These are phyloP conservation scores for Oryzias sinensis DNA, from an alignment of 2,797 vertebrate genomes.

Conservation along the genomic window DNA sequence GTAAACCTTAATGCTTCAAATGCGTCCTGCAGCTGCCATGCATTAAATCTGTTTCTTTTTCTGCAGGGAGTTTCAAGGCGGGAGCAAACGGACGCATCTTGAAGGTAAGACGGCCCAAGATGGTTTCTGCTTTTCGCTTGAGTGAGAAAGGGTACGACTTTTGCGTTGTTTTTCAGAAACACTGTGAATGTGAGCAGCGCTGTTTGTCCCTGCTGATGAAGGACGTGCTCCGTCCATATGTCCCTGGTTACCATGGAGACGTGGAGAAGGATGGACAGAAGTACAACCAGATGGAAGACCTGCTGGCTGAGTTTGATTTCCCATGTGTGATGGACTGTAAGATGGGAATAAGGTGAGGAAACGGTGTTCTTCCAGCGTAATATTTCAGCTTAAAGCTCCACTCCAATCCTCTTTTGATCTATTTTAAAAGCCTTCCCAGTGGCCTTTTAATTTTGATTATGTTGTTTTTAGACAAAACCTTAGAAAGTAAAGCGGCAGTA, in stretches of 20 bases:
- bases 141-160: background rate
- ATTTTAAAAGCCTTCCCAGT: no score
- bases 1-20: background rate
- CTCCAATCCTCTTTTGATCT: no score
- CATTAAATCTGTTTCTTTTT: slow-evolving; percentile 18
- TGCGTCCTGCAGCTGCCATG: slow-evolving; percentile 7
- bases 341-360: slow-evolving; percentile 92
- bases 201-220: slow-evolving; percentile 92
- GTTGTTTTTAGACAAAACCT: no score
- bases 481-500: no score
- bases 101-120: slow-evolving; percentile 65
- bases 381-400: background rate
- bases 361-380: background rate
- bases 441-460: background rate
- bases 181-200: slow-evolving; percentile 96
- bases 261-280: slow-evolving; percentile 94
- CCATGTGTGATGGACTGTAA: slow-evolving; percentile 99
- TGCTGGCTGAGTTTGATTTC: slow-evolving; percentile 92
- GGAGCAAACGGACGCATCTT: slow-evolving; percentile 93
- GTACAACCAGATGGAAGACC: slow-evolving; percentile 99
- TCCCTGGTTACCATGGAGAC: slow-evolving; percentile 93
- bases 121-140: no score
- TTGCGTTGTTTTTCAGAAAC: slow-evolving; percentile 77
- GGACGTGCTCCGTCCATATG: slow-evolving; percentile 87
- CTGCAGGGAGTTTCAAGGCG: slow-evolving; percentile 93